Percentiles rank a stretch among this genome's conserved stretches.
Evolutionary conservation across 2,113 vertebrate genomes (phyloP).

Genomic region (Desmodus rotundus): DNA sequence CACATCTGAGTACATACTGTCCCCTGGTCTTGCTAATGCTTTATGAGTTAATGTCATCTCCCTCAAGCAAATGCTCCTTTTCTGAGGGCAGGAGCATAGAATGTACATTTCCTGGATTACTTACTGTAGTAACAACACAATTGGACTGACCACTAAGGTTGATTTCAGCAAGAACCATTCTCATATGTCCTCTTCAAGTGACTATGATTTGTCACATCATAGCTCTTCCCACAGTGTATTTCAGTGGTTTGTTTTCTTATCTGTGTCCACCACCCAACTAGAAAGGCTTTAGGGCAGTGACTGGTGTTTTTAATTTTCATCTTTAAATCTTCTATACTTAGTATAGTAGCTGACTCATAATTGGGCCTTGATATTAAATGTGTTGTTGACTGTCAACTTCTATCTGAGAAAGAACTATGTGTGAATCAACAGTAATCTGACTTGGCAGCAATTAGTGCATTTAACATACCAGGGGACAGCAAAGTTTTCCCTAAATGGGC

Average conservation of each 20-base stretch:
- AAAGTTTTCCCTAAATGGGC: not conserved
- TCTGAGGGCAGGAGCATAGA: not conserved
- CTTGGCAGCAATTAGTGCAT: fast-evolving
- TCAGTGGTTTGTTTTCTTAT: not conserved
- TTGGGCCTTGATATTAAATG: not conserved
- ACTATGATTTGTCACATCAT: not conserved
- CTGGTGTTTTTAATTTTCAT: not conserved
- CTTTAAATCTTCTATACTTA: not conserved
- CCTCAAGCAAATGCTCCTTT: not conserved
- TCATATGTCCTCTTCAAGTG: not conserved
- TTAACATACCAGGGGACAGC: not conserved
- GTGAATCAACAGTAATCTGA: not conserved
- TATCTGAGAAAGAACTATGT: not conserved
- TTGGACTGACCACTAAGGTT: not conserved
- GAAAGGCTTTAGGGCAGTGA: not conserved
- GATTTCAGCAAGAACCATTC: not conserved
- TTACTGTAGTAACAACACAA: not conserved
- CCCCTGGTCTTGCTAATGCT: not conserved
- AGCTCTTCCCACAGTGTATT: not conserved
- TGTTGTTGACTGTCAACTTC: not conserved
- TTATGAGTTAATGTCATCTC: not conserved
- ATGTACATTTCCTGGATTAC: not conserved
- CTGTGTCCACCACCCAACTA: not conserved
- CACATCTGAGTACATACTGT: not conserved
- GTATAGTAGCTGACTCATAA: not conserved